A percentile compares a stretch with the other conserved stretches of the same genome.
Conservation (phyloP, 2,797 vertebrate genomes). For the Somateria mollissima region DNA sequence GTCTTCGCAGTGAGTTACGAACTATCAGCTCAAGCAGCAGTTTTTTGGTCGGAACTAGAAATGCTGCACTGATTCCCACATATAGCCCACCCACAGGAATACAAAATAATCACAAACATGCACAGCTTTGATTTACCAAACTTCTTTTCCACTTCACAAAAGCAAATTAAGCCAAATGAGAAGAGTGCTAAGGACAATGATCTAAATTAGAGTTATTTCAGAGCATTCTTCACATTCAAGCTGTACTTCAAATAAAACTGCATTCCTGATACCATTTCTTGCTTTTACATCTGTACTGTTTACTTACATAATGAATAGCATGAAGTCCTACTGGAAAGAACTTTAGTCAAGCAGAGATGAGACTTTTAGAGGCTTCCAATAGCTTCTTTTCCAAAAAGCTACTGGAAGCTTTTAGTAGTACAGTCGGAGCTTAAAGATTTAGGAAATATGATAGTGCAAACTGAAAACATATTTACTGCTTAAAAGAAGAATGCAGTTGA, state of each 20-base stretch:
- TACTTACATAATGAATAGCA: neutral
- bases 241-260: conserved; percentile 4
- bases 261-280: neutral
- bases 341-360: neutral
- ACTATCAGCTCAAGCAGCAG: neutral
- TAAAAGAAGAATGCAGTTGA: neutral
- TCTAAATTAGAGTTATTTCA: conserved; percentile 28
- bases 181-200: conserved; percentile 8
- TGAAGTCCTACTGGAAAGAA: neutral
- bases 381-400: neutral
- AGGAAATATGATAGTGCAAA: neutral
- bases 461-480: neutral
- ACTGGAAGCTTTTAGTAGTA: neutral
- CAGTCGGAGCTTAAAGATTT: neutral
- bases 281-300: neutral
- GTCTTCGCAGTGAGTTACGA: neutral
- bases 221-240: conserved; percentile 12
- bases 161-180: conserved; percentile 35
- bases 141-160: neutral
- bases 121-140: neutral
- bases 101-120: neutral
- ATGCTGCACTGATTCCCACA: neutral
- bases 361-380: neutral
- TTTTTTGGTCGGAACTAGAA: neutral
- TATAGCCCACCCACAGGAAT: neutral